These are phyloP conservation scores for Hippopotamus amphibius DNA, from an alignment of 2,113 vertebrate genomes.

Conservation along the genomic window DNA sequence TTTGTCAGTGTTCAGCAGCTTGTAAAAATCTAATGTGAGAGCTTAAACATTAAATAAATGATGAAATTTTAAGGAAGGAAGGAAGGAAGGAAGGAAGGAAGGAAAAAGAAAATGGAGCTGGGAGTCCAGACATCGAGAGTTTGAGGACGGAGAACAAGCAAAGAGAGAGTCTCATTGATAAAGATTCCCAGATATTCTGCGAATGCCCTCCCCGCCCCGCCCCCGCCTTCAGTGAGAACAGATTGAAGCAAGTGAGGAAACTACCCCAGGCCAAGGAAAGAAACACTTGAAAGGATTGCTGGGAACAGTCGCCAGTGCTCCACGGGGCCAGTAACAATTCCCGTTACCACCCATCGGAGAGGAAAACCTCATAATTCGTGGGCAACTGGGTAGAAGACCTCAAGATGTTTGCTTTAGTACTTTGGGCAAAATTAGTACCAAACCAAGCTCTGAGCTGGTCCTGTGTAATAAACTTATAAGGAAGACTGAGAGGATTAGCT, in stretches of 20 bases:
- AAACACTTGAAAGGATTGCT: background rate
- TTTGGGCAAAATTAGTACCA: background rate
- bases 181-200: background rate
- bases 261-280: background rate
- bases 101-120: background rate
- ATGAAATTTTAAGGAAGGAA: too few relatives aligned
- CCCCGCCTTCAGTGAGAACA: background rate
- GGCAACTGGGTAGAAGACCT: accelerated
- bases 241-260: background rate
- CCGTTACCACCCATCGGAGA: background rate
- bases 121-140: background rate
- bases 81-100: too few relatives aligned
- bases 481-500: background rate
- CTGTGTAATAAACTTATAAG: background rate
- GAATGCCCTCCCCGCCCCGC: background rate
- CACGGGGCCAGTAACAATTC: background rate
- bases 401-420: background rate
- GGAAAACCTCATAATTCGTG: background rate
- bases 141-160: background rate
- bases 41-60: too few relatives aligned
- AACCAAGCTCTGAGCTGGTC: background rate
- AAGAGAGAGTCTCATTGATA: background rate
- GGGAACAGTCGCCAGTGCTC: background rate
- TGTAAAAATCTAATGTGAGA: too few relatives aligned
- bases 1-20: too few relatives aligned